These are phyloP conservation scores for Dryobota labecula DNA, from an alignment of 2,888 invertebrate genomes.

Conservation along the genomic window DNA sequence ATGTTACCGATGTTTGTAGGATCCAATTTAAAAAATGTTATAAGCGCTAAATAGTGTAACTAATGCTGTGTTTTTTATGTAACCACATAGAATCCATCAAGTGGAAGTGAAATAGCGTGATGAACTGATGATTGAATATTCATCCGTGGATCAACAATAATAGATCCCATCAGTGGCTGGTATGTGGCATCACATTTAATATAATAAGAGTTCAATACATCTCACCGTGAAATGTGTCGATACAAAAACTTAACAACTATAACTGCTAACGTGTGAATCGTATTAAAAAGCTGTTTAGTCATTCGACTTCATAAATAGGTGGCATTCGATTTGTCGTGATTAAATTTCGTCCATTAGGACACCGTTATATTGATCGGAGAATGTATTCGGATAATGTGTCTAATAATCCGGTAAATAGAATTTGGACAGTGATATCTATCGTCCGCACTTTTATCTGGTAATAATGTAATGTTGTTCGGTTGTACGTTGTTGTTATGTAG, in stretches of 20 bases:
- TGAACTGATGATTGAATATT: conserved; percentile 90
- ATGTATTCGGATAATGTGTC: conserved; percentile 83
- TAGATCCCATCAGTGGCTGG: conserved; percentile 88
- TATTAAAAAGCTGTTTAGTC: conserved; percentile 90
- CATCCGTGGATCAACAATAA: conserved; percentile 90
- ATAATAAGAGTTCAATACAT: conserved; percentile 90
- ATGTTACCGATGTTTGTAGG: conserved; percentile 61
- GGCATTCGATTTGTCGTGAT: conserved; percentile 90
- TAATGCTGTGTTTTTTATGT: conserved; percentile 78
- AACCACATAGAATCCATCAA: conserved; percentile 77
- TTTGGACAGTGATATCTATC: conserved; percentile 78
- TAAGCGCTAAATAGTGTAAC: conserved; percentile 76
- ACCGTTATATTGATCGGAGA: conserved; percentile 85
- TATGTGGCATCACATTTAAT: conserved; percentile 90
- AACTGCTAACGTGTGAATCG: conserved; percentile 90
- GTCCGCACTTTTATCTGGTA: conserved; percentile 69
- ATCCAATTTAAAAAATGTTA: conserved; percentile 70
- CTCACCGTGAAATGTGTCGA: conserved; percentile 90
- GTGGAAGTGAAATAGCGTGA: conserved; percentile 83
- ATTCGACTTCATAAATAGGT: conserved; percentile 90
- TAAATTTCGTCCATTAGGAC: conserved; percentile 89
- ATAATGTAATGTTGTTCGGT: conserved; percentile 64
- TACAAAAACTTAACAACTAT: conserved; percentile 90
- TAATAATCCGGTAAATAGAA: conserved; percentile 86
- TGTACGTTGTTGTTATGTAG: conserved; percentile 18